Conservation (phyloP, 2,113 vertebrate genomes). For the Malurus elegans region DNA sequence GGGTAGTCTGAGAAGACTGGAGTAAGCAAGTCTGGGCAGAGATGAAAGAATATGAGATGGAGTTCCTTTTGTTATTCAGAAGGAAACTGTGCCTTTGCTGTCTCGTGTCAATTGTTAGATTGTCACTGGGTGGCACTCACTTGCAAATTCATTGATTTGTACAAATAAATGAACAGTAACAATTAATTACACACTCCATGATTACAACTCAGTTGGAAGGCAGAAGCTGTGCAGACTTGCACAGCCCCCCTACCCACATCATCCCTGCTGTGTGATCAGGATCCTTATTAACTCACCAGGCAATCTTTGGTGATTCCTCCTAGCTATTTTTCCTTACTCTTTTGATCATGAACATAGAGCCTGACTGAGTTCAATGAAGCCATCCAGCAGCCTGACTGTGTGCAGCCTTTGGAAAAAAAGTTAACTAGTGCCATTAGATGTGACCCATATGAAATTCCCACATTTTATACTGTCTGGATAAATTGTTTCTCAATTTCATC, state of each 20-base stretch:
- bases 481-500: background rate
- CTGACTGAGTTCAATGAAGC: background rate
- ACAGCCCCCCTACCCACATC: background rate
- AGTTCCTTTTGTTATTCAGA: background rate
- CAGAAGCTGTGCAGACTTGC: background rate
- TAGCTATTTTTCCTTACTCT: background rate
- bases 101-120: background rate
- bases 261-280: background rate
- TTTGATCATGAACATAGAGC: background rate
- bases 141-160: slow-evolving; percentile 47
- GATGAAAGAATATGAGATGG: background rate
- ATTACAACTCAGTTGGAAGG: slow-evolving; percentile 16
- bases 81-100: background rate
- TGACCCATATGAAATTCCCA: background rate
- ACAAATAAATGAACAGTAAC: slow-evolving; percentile 63
- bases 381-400: background rate
- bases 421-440: background rate
- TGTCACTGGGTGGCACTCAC: slow-evolving; percentile 49
- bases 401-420: background rate
- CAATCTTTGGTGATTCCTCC: background rate
- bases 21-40: background rate
- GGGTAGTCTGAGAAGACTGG: background rate
- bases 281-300: background rate
- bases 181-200: slow-evolving; percentile 61
- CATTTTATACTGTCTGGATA: background rate